Conservation (phyloP, 2,113 vertebrate genomes). For the Eulacestoma nigropectus region DNA sequence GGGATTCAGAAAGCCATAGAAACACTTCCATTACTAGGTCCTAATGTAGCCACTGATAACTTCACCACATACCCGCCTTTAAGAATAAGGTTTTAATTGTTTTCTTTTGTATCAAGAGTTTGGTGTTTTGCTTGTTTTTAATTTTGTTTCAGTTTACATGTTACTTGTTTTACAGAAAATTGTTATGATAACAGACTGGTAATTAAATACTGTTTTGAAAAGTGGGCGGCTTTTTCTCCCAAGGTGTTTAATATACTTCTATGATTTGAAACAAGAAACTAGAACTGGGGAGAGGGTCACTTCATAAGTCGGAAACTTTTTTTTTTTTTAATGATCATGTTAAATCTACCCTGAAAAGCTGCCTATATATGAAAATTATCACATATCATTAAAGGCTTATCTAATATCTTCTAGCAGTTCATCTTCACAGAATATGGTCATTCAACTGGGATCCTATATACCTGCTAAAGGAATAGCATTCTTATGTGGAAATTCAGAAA, state of each 20-base stretch:
- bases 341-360: neutral
- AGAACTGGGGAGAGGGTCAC: rapidly evolving
- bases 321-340: neutral
- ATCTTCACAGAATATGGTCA: neutral
- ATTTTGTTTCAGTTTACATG: neutral
- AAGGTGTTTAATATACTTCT: neutral
- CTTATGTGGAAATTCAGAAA: neutral
- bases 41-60: neutral
- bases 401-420: neutral
- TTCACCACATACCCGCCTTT: neutral
- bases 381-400: neutral
- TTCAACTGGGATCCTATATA: neutral
- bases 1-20: neutral
- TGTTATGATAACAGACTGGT: neutral
- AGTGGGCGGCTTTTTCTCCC: neutral
- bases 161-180: neutral
- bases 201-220: neutral
- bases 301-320: neutral
- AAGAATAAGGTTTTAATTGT: neutral
- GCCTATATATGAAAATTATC: neutral
- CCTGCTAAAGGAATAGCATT: neutral
- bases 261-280: neutral
- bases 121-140: neutral
- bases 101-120: neutral
- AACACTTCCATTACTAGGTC: neutral